Evolutionary conservation across 2,888 invertebrate genomes (phyloP).

Genomic region (Troglohyphantes excavatus): DNA sequence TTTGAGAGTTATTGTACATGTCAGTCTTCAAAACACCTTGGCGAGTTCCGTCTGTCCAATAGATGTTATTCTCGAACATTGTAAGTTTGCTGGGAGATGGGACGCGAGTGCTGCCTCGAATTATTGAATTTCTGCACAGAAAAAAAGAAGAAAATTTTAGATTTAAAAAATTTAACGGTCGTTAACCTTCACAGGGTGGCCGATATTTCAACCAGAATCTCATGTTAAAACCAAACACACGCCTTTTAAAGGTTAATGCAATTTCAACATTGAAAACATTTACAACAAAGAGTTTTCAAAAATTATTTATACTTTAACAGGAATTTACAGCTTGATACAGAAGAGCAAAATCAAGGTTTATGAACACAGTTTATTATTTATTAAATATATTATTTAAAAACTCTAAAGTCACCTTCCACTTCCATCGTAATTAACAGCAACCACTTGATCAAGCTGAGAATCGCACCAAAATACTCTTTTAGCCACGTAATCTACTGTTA

Average conservation of each 20-base stretch:
- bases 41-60: slow-evolving; percentile 95
- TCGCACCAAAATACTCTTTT: slow-evolving; percentile 98
- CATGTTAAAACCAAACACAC: too few species aligned
- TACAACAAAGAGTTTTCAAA: too few species aligned
- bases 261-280: too few species aligned
- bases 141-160: not conserved
- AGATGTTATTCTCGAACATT: slow-evolving; percentile 92
- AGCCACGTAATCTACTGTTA: slow-evolving; percentile 94
- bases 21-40: slow-evolving; percentile 94
- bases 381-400: too few species aligned
- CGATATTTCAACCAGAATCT: too few species aligned
- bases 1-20: slow-evolving; percentile 90
- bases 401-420: slow-evolving; percentile 86
- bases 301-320: too few species aligned
- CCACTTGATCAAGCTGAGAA: slow-evolving; percentile 95
- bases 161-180: too few species aligned
- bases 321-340: not conserved
- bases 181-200: too few species aligned
- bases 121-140: slow-evolving; percentile 80
- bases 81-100: slow-evolving; percentile 93
- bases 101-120: slow-evolving; percentile 84
- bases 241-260: too few species aligned
- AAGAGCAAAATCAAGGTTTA: not conserved
- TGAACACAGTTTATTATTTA: not conserved
- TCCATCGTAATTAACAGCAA: slow-evolving; percentile 96